Evolutionary conservation across 2,797 vertebrate genomes (phyloP).

Genomic region (Aselliscus stoliczkanus): DNA sequence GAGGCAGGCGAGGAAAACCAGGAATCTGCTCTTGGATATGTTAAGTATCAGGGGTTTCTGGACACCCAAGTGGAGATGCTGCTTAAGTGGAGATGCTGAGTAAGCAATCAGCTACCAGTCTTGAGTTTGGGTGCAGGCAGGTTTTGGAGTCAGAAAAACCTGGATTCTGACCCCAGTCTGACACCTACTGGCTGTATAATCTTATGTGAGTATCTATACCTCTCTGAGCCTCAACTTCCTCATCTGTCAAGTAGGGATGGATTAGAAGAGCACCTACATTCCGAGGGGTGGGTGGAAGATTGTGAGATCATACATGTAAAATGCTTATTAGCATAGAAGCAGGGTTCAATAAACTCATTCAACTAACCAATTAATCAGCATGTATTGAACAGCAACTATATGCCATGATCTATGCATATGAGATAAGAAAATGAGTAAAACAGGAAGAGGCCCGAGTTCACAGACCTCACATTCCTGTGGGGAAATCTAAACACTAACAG

Average conservation of each 20-base stretch:
- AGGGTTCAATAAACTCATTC: neutral
- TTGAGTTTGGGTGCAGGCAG: neutral
- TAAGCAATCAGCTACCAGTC: neutral
- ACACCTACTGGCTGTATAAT: neutral
- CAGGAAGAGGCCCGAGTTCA: neutral
- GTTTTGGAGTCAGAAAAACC: neutral
- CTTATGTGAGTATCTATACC: neutral
- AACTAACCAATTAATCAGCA: neutral
- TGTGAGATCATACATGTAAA: neutral
- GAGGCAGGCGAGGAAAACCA: neutral
- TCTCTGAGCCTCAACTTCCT: neutral
- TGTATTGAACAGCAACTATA: neutral
- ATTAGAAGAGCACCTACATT: neutral
- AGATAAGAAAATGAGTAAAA: neutral
- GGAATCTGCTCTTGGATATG: neutral
- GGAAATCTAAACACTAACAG: neutral
- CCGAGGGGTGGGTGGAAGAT: neutral
- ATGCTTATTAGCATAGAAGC: neutral
- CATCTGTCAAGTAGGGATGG: neutral
- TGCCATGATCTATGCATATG: neutral
- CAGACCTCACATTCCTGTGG: neutral
- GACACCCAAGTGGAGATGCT: neutral
- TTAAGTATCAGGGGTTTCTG: neutral
- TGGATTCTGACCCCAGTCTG: neutral
- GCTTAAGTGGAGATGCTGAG: neutral